Evolutionary conservation across 2,888 invertebrate genomes (phyloP).

Genomic region (Caenorhabditis imperialis): DNA sequence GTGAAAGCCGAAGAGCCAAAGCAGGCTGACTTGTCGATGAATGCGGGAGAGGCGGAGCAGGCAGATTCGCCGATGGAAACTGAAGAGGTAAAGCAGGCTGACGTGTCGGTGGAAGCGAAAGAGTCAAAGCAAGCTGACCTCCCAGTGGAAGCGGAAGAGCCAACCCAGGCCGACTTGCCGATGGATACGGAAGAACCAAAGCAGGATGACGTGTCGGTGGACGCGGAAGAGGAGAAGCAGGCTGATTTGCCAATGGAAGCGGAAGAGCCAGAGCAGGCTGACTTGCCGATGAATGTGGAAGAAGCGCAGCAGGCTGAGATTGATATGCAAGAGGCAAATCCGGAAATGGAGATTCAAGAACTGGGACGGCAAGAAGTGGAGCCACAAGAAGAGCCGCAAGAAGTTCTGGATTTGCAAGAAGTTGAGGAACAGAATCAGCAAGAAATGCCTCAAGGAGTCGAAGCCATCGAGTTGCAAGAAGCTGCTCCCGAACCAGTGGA

Average conservation of each 20-base stretch:
- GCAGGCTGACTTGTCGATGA: too few species aligned
- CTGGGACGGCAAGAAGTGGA: not conserved
- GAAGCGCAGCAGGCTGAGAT: not conserved
- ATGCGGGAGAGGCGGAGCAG: too few species aligned
- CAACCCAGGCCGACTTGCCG: not conserved
- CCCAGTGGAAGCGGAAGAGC: not conserved
- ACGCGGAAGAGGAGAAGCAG: slow-evolving; percentile 1
- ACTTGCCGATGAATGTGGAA: not conserved
- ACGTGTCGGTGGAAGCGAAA: not conserved
- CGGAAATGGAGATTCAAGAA: not conserved
- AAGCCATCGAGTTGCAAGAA: too few species aligned
- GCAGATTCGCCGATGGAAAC: not conserved
- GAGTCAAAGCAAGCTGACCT: not conserved
- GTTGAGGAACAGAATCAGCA: not conserved
- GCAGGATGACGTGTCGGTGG: too few species aligned
- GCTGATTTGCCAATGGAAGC: not conserved
- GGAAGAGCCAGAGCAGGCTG: not conserved
- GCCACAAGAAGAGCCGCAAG: not conserved
- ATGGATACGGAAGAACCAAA: not conserved
- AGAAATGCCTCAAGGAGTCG: too few species aligned
- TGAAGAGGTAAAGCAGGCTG: not conserved
- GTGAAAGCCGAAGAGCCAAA: not conserved
- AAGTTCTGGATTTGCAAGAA: not conserved
- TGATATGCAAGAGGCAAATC: too few species aligned
- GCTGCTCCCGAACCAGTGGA: too few species aligned